Conservation (phyloP, 2,888 invertebrate species). For the Ophion slaviceki region DNA sequence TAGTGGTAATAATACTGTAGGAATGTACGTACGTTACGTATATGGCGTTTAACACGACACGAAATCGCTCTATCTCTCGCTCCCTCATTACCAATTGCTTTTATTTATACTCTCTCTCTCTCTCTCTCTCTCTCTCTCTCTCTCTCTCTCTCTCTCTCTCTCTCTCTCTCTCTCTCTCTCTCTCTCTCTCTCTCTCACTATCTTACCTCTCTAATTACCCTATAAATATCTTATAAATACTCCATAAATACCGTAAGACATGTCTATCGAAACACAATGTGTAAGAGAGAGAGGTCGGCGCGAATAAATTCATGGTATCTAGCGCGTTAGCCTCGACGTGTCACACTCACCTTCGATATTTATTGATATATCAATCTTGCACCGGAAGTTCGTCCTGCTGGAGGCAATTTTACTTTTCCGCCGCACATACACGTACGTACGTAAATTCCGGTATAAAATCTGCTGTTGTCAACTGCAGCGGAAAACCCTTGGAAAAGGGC, state of each 20-base stretch:
- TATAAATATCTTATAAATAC: neutral
- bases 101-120: no score
- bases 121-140: constrained; percentile 34
- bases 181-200: constrained; percentile 31
- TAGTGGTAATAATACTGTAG: constrained; percentile 32
- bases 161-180: constrained; percentile 48
- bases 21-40: constrained; percentile 21
- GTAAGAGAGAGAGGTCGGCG: no score
- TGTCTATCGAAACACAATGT: no score
- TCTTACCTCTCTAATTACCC: neutral
- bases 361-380: constrained; percentile 37
- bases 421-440: constrained; percentile 3
- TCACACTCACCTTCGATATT: constrained; percentile 25
- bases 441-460: constrained; percentile 13
- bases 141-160: constrained; percentile 27
- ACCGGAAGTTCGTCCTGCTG: constrained; percentile 5
- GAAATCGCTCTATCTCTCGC: constrained; percentile 46
- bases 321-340: neutral
- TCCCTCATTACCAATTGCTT: constrained; percentile 33
- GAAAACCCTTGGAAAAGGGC: constrained; percentile 67
- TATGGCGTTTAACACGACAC: constrained; percentile 44
- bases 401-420: constrained; percentile 51
- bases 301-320: no score
- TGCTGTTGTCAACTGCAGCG: constrained; percentile 38
- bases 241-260: no score